Conservation (phyloP, 2,888 invertebrate genomes). For the Cerceris rybyensis region DNA sequence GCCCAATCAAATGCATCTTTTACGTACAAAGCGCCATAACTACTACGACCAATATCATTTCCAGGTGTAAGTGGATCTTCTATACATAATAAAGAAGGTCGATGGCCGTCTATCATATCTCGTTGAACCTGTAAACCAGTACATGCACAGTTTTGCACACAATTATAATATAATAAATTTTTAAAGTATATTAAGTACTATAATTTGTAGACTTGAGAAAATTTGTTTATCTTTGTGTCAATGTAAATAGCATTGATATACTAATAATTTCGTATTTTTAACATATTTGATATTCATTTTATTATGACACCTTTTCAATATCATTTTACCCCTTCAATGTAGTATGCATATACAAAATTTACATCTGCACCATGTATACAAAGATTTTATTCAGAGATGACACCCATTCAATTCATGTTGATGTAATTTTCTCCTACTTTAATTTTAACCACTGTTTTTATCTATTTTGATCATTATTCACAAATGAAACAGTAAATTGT, state of each 20-base stretch:
- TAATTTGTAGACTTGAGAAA: background rate
- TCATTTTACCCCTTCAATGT: background rate
- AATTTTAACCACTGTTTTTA: no score
- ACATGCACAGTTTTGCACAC: background rate
- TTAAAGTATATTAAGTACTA: slow-evolving; percentile 6
- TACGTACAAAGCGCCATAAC: slow-evolving; percentile 95
- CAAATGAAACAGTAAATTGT: no score
- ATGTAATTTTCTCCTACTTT: no score
- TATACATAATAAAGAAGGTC: slow-evolving; percentile 96
- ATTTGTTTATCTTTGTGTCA: background rate
- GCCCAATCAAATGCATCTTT: slow-evolving; percentile 98
- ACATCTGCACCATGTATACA: background rate
- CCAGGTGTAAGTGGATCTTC: slow-evolving; percentile 98
- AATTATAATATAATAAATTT: background rate
- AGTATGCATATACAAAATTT: slow-evolving; percentile 1
- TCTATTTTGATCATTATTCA: no score
- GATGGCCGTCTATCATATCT: slow-evolving; percentile 96
- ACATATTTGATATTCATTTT: background rate
- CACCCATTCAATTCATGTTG: background rate
- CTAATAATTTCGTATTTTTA: no score
- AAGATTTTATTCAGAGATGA: background rate
- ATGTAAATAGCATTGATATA: background rate
- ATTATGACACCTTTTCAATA: background rate
- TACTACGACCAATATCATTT: slow-evolving; percentile 98
- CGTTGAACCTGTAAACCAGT: slow-evolving; percentile 86